Percentiles rank a stretch among this genome's conserved stretches.
These are phyloP conservation scores for Drosophila borealis DNA, from an alignment of 2,888 invertebrate species.

Conservation along the genomic window DNA sequence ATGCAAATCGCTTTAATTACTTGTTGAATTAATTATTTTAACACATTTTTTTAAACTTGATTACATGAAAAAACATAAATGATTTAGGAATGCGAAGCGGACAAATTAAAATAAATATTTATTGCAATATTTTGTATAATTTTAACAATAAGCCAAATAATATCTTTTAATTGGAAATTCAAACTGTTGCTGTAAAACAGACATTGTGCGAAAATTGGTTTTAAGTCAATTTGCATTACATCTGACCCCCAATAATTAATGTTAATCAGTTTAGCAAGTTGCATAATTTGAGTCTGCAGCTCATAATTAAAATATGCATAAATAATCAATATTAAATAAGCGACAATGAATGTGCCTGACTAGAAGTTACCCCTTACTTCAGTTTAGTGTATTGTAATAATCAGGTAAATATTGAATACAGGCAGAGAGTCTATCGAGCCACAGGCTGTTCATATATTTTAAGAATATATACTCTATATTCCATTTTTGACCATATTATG, in stretches of 20 bases:
- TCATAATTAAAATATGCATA: conserved; percentile 1
- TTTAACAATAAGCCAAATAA: conserved; percentile 5
- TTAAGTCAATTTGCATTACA: background rate
- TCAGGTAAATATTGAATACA: too few relatives aligned
- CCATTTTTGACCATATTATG: background rate
- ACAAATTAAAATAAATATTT: background rate
- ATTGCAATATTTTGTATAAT: background rate
- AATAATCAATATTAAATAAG: conserved; percentile 23
- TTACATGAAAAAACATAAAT: background rate
- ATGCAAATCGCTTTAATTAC: background rate
- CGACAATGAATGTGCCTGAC: background rate
- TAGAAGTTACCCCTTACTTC: background rate
- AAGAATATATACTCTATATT: too few relatives aligned
- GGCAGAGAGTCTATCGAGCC: background rate
- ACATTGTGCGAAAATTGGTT: background rate
- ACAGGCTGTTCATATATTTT: background rate
- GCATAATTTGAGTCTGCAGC: background rate
- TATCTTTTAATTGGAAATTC: conserved; percentile 8
- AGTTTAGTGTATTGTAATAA: too few relatives aligned
- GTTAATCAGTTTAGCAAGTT: conserved; percentile 5
- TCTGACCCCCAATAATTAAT: conserved; percentile 11
- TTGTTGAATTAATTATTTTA: background rate
- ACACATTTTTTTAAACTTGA: background rate
- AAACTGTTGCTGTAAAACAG: background rate
- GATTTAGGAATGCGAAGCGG: background rate